These are phyloP conservation scores for Isotomurus palustris DNA, from an alignment of 2,888 invertebrate species.

Conservation along the genomic window DNA sequence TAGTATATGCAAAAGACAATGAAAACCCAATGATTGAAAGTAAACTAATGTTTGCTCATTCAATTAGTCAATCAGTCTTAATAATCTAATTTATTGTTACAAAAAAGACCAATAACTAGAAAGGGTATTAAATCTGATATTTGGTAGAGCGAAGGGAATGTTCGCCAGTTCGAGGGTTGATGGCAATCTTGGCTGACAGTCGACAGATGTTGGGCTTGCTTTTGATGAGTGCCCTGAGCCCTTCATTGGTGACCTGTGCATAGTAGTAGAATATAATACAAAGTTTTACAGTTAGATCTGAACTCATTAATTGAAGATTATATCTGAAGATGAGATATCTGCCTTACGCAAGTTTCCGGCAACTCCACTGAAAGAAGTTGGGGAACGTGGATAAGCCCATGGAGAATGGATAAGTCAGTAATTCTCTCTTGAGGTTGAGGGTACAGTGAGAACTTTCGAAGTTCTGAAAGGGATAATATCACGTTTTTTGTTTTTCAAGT, in stretches of 20 bases:
- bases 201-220: conserved; percentile 21
- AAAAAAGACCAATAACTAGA: no score
- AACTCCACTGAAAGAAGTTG: conserved; percentile 31
- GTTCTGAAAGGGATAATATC: conserved; percentile 15
- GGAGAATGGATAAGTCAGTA: conserved; percentile 28
- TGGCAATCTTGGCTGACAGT: conserved; percentile 21
- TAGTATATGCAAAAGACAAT: no score
- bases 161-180: conserved; percentile 9
- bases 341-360: conserved; percentile 36
- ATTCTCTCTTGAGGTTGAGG: conserved; percentile 36
- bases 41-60: no score
- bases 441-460: conserved; percentile 30
- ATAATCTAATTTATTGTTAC: no score
- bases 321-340: background rate
- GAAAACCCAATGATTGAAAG: no score
- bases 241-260: conserved; percentile 26
- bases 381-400: conserved; percentile 30
- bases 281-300: background rate
- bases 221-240: conserved; percentile 15
- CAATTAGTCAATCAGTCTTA: no score
- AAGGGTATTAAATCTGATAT: no score
- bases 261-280: background rate
- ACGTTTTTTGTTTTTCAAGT: background rate
- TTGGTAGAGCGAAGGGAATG: conserved; percentile 18
- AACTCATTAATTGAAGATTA: background rate